Conservation (phyloP, 2,113 vertebrate genomes). For the Vireo altiloquus region DNA sequence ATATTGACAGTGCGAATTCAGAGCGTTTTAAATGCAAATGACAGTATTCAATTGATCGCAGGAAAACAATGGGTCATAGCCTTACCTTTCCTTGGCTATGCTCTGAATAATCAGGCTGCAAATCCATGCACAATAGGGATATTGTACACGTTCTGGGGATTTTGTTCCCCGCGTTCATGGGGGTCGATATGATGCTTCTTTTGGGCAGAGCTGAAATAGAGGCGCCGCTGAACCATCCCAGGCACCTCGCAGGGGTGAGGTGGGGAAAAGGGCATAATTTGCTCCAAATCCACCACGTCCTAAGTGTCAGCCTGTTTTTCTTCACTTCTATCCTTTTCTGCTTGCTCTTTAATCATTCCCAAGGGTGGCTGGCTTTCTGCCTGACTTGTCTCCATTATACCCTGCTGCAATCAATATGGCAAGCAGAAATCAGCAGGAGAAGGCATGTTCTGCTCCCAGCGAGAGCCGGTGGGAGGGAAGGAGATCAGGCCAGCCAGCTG, state of each 20-base stretch:
- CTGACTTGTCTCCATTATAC: slow-evolving; percentile 60
- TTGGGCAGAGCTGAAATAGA: neutral
- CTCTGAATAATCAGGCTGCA: slow-evolving; percentile 56
- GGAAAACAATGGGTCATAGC: slow-evolving; percentile 50
- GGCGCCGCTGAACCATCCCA: neutral
- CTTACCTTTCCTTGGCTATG: slow-evolving; percentile 48
- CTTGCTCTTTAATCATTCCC: slow-evolving; percentile 55
- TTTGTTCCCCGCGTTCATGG: neutral
- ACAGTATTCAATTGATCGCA: slow-evolving; percentile 73
- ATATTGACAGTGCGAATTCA: slow-evolving; percentile 71
- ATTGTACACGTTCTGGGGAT: slow-evolving; percentile 38
- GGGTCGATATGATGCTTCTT: neutral
- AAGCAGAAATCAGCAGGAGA: slow-evolving; percentile 56
- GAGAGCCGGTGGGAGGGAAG: slow-evolving; percentile 30
- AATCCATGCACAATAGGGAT: slow-evolving; percentile 52
- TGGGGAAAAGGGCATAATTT: slow-evolving; percentile 8
- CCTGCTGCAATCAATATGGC: slow-evolving; percentile 61
- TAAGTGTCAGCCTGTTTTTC: slow-evolving; percentile 34
- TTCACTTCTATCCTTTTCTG: slow-evolving; percentile 22
- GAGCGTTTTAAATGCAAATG: slow-evolving; percentile 75
- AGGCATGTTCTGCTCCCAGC: slow-evolving; percentile 38
- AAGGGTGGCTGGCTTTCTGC: slow-evolving; percentile 59
- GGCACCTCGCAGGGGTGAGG: neutral
- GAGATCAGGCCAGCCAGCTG: slow-evolving; percentile 47
- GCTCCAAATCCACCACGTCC: neutral